Evolutionary conservation across 1,140 invertebrate genomes (phyloP).

Genomic region (Aphidius ervi): DNA sequence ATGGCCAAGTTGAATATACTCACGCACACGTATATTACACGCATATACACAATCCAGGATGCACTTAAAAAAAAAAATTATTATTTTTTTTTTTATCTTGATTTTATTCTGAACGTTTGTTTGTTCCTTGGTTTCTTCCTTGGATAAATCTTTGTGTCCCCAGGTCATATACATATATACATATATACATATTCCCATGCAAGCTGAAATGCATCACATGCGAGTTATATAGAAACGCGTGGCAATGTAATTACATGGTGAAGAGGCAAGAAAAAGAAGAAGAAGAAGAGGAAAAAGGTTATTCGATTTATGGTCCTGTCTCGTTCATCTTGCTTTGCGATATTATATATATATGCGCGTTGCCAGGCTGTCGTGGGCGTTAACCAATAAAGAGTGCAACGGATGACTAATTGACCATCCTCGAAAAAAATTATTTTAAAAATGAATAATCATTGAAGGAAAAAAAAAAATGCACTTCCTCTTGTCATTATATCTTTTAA

Average conservation of each 20-base stretch:
- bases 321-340: background rate
- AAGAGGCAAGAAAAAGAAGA: background rate
- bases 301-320: constrained; percentile 14
- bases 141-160: background rate
- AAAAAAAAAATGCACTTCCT: background rate
- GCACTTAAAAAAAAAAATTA: too few species aligned
- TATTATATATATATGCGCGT: background rate
- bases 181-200: too few species aligned
- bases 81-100: background rate
- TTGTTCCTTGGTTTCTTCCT: background rate
- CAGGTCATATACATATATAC: background rate
- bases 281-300: background rate
- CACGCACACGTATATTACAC: too few species aligned
- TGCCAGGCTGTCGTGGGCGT: constrained; percentile 6
- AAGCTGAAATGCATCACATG: background rate
- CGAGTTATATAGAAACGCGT: constrained; percentile 5
- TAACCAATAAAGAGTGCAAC: background rate
- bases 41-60: too few species aligned
- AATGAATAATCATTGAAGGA: background rate
- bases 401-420: constrained; percentile 13
- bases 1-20: too few species aligned
- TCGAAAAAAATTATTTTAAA: background rate
- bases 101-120: background rate
- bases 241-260: constrained; percentile 11
- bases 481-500: background rate